Evolutionary conservation across 2,113 vertebrate genomes (phyloP).

Genomic region (Elephantulus edwardii): DNA sequence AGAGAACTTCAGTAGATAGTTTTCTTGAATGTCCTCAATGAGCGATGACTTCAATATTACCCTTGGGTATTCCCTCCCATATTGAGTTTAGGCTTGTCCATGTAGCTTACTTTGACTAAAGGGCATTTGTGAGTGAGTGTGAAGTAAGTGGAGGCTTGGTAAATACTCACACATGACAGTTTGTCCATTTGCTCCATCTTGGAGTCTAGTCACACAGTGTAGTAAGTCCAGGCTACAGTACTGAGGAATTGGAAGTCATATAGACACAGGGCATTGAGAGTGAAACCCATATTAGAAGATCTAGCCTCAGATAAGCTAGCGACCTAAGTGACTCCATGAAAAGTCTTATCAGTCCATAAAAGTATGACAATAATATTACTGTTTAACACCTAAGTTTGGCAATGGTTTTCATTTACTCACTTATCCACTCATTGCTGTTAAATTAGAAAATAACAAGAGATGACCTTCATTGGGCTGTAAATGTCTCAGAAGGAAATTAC

Average conservation of each 20-base stretch:
- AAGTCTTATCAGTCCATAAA: background rate
- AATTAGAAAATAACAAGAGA: too few species aligned
- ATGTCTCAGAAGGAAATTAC: too few species aligned
- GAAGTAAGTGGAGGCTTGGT: background rate
- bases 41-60: background rate
- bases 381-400: background rate
- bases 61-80: background rate
- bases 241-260: background rate
- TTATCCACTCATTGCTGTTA: too few species aligned
- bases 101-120: background rate
- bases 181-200: background rate
- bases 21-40: background rate
- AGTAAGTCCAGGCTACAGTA: background rate
- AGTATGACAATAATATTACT: background rate
- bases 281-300: background rate
- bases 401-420: too few species aligned
- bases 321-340: background rate
- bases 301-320: too few species aligned
- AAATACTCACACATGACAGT: background rate
- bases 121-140: background rate
- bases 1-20: background rate
- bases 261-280: background rate
- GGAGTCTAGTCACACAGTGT: too few species aligned
- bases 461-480: too few species aligned
- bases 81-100: background rate